These are phyloP conservation scores for Trachymyrmex septentrionalis DNA, from an alignment of 1,140 invertebrate genomes.

Conservation along the genomic window DNA sequence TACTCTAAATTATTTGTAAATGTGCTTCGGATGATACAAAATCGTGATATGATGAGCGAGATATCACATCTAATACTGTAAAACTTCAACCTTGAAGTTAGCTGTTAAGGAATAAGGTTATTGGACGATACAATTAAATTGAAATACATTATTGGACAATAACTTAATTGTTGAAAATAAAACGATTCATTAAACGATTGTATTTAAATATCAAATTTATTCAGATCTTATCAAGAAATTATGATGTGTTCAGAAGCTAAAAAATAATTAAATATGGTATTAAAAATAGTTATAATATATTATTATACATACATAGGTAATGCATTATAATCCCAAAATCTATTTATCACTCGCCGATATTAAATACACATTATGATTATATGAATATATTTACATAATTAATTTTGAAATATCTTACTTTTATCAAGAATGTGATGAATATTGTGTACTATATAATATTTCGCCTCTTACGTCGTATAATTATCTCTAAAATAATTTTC, in stretches of 20 bases:
- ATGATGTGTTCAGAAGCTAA: background rate
- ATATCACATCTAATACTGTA: background rate
- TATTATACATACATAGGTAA: no score
- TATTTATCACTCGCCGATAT: background rate
- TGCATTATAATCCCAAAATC: background rate
- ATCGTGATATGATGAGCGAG: slow-evolving; percentile 25
- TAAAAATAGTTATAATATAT: background rate
- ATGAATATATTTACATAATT: background rate
- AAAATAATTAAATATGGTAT: background rate
- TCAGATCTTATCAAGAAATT: background rate
- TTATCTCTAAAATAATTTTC: slow-evolving; percentile 1
- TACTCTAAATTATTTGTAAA: slow-evolving; percentile 21
- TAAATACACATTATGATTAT: background rate
- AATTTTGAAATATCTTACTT: background rate
- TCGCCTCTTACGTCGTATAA: background rate
- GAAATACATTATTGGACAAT: background rate
- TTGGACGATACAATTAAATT: slow-evolving; percentile 32
- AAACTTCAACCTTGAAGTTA: background rate
- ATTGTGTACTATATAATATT: background rate
- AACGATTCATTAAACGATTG: background rate
- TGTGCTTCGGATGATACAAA: background rate
- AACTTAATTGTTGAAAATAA: slow-evolving; percentile 44
- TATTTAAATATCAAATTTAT: background rate
- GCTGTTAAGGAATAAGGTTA: slow-evolving; percentile 4
- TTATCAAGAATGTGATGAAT: background rate